Conservation (phyloP, 1,140 invertebrate species). For the Trichonephila clavata region DNA sequence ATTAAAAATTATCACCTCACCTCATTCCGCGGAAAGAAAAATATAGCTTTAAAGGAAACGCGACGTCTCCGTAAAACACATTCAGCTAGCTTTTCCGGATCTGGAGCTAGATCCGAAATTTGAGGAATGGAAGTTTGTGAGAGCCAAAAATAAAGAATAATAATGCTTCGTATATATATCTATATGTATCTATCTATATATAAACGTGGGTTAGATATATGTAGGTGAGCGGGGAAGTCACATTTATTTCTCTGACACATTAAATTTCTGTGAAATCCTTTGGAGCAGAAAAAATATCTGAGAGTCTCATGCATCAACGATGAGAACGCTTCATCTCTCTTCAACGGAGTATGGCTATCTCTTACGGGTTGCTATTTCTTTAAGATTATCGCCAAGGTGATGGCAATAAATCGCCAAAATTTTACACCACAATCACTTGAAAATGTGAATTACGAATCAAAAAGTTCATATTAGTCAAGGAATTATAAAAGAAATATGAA, state of each 20-base stretch:
- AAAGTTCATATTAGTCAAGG: too few relatives aligned
- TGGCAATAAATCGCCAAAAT: slow-evolving; percentile 69
- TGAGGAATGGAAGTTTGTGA: slow-evolving; percentile 68
- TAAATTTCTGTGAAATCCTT: slow-evolving; percentile 77
- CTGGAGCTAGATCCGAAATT: slow-evolving; percentile 46
- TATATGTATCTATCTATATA: slow-evolving; percentile 74
- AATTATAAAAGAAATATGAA: too few relatives aligned
- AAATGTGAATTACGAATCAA: background rate
- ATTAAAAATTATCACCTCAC: slow-evolving; percentile 66
- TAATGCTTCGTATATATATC: slow-evolving; percentile 69
- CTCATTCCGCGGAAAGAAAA: slow-evolving; percentile 56
- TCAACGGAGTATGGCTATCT: slow-evolving; percentile 60
- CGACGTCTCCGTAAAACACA: slow-evolving; percentile 43
- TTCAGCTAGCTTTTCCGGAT: slow-evolving; percentile 27
- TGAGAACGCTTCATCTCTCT: slow-evolving; percentile 75
- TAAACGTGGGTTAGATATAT: slow-evolving; percentile 66
- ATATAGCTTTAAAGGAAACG: slow-evolving; percentile 53
- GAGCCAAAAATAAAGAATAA: slow-evolving; percentile 74
- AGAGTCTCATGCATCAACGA: slow-evolving; percentile 76
- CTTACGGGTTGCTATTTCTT: slow-evolving; percentile 73
- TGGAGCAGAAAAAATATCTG: slow-evolving; percentile 76
- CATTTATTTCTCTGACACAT: slow-evolving; percentile 77
- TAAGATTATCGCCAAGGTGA: slow-evolving; percentile 72
- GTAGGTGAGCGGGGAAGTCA: slow-evolving; percentile 66
- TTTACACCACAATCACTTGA: slow-evolving; percentile 22